These are phyloP conservation scores for Drosophila meridionalis DNA, from an alignment of 2,888 invertebrate species.

Conservation along the genomic window DNA sequence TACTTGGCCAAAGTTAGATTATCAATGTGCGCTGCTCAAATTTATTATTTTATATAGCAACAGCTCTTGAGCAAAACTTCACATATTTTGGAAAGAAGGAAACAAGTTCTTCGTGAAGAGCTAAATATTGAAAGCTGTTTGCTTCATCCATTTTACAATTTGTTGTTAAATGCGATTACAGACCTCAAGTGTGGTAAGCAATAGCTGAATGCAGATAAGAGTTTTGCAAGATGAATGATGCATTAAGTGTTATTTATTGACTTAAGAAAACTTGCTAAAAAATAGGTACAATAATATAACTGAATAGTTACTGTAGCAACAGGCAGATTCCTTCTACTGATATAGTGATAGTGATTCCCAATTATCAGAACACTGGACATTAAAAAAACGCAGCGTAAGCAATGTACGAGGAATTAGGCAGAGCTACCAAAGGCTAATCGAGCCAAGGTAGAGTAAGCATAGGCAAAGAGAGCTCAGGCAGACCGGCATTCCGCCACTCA, in stretches of 20 bases:
- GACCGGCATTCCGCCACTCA: too few species aligned
- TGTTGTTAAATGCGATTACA: constrained; percentile 1
- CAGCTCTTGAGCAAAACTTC: constrained; percentile 18
- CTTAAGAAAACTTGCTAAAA: not conserved
- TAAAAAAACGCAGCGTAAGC: too few species aligned
- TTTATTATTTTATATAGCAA: not conserved
- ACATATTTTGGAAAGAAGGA: not conserved
- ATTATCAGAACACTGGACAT: too few species aligned
- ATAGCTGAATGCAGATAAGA: not conserved
- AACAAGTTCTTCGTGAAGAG: constrained; percentile 1
- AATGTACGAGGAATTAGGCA: too few species aligned
- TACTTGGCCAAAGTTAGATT: constrained; percentile 15
- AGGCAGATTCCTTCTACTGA: not conserved
- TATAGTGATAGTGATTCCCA: not conserved
- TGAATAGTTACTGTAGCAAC: not conserved
- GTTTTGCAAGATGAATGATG: not conserved
- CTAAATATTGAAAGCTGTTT: constrained; percentile 6
- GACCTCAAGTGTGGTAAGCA: not conserved
- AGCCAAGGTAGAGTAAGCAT: too few species aligned
- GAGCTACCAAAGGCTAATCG: too few species aligned
- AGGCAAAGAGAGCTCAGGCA: too few species aligned
- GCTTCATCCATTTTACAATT: not conserved
- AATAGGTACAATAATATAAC: not conserved
- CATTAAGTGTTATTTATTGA: not conserved
- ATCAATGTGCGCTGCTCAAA: constrained; percentile 5